Evolutionary conservation across 2,888 invertebrate species (phyloP).

Genomic region (Rotaria sp.): DNA sequence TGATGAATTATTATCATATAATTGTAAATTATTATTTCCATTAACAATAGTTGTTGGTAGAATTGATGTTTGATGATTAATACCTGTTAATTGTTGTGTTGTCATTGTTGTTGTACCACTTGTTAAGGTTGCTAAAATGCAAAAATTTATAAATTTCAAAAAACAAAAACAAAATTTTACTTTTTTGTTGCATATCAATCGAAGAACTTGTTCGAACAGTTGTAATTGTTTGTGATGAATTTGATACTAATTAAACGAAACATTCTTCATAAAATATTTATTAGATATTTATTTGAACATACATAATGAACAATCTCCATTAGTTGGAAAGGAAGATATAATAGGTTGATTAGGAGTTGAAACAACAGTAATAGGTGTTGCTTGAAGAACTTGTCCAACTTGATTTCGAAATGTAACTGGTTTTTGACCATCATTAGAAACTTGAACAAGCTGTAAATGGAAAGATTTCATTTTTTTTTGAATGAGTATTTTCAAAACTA

Average conservation of each 20-base stretch:
- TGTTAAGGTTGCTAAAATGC: background rate
- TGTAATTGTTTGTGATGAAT: slow-evolving; percentile 17
- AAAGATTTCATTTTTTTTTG: too few species aligned
- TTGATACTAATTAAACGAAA: background rate
- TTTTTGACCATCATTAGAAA: background rate
- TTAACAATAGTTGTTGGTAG: background rate
- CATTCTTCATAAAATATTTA: background rate
- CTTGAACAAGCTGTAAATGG: background rate
- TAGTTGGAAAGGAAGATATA: background rate
- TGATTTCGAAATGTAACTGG: slow-evolving; percentile 17
- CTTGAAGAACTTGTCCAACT: background rate
- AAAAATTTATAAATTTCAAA: too few species aligned
- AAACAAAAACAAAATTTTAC: background rate
- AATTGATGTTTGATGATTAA: background rate
- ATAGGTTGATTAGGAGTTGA: background rate
- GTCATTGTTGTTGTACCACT: slow-evolving; percentile 5
- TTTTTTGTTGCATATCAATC: slow-evolving; percentile 14
- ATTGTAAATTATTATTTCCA: background rate
- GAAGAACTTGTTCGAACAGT: slow-evolving; percentile 13
- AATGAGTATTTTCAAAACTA: background rate
- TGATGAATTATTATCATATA: background rate
- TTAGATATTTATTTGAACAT: background rate
- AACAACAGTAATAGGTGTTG: slow-evolving; percentile 3
- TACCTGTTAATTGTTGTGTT: slow-evolving; percentile 22
- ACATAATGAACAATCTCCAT: background rate